phyloP scores from a whole-genome alignment of 2,113 vertebrate species.

The Daphoenositta chrysoptera region DNA sequence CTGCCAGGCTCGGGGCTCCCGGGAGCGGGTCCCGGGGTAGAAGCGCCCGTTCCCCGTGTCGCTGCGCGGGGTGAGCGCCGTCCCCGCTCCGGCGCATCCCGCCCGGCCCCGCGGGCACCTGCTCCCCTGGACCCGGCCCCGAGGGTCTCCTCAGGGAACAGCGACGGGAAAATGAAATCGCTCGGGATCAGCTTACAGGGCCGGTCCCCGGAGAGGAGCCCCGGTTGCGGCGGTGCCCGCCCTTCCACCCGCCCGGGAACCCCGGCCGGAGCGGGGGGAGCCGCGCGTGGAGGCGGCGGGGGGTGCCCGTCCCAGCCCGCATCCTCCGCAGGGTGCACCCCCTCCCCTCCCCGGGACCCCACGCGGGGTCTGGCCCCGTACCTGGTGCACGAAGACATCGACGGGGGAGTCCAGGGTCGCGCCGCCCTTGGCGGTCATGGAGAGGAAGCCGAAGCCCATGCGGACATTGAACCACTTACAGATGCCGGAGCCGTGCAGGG shows the following conservation, averaged over 20 bases:
- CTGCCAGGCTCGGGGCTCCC: not conserved
- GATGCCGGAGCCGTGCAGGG: conserved; percentile 83
- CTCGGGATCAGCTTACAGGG: not conserved
- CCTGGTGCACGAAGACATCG: conserved; percentile 99
- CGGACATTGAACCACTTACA: conserved; percentile 99
- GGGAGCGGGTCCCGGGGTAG: rapidly evolving
- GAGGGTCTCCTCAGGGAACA: not conserved
- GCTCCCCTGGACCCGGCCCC: not conserved
- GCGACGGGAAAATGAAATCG: not conserved
- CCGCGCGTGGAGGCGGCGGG: rapidly evolving
- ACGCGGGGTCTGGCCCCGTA: conserved; percentile 34
- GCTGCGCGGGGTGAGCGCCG: not conserved
- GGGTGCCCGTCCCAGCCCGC: not conserved
- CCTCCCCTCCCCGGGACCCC: not conserved
- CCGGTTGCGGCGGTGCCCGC: not conserved
- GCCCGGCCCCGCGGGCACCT: not conserved
- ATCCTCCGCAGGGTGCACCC: not conserved
- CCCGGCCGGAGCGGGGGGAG: not conserved
- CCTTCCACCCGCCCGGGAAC: not conserved
- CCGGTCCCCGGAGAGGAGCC: not conserved
- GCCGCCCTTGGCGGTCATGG: conserved; percentile 91
- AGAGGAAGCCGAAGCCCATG: conserved; percentile 98
- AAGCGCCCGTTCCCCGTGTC: not conserved
- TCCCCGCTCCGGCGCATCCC: rapidly evolving
- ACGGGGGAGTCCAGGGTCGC: conserved; percentile 86